phyloP scores from a whole-genome alignment of 2,888 invertebrate species.

The Andrena hattorfiana region DNA sequence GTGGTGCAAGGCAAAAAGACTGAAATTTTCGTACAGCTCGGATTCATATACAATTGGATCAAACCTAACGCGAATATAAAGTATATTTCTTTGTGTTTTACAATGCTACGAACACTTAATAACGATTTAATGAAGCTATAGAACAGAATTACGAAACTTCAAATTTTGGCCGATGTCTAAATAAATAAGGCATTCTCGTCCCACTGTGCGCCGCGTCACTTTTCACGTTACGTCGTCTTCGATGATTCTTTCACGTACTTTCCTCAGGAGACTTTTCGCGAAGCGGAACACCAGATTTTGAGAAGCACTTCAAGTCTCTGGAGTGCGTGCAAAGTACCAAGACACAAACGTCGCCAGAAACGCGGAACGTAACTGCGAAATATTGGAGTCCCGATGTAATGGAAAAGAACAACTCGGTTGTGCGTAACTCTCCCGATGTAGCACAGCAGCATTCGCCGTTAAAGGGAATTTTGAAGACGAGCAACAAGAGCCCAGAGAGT shows the following conservation, averaged over 20 bases:
- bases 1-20: no score
- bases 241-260: not conserved
- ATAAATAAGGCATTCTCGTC: no score
- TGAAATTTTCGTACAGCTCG: no score
- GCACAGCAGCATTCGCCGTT: slow-evolving; percentile 26
- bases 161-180: no score
- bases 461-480: slow-evolving; percentile 63
- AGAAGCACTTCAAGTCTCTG: slow-evolving; percentile 82
- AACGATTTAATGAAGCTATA: no score
- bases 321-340: slow-evolving; percentile 57
- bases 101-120: no score
- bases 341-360: slow-evolving; percentile 18
- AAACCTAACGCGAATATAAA: no score
- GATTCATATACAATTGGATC: no score
- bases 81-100: no score
- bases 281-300: slow-evolving; percentile 79
- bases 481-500: not conserved
- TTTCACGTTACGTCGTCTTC: not conserved
- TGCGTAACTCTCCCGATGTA: not conserved
- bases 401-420: slow-evolving; percentile 3
- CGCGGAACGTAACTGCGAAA: not conserved
- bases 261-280: slow-evolving; percentile 77
- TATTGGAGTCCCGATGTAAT: not conserved
- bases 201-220: no score
- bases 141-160: no score